These are phyloP conservation scores for Drosophila aldrichi DNA, from an alignment of 2,888 invertebrate species.

Conservation along the genomic window DNA sequence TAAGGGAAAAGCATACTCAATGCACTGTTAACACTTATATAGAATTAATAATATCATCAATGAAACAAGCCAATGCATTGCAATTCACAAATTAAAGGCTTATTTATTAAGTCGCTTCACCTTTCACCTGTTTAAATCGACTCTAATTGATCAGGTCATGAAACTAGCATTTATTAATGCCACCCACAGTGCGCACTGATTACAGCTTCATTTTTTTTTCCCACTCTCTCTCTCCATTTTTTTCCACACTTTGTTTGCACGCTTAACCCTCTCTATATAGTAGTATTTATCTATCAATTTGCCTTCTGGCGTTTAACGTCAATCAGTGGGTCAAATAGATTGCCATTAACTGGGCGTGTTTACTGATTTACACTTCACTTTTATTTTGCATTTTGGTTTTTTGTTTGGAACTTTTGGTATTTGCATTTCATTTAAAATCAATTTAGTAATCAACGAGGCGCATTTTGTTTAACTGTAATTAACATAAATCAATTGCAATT, in stretches of 20 bases:
- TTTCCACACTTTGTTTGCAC: background rate
- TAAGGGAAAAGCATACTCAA: accelerated
- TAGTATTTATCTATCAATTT: conserved; percentile 18
- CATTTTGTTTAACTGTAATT: conserved; percentile 75
- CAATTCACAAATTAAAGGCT: background rate
- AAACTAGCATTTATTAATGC: background rate
- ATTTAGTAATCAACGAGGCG: conserved; percentile 68
- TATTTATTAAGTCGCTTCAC: background rate
- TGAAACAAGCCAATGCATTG: too few species aligned
- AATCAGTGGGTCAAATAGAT: conserved; percentile 59
- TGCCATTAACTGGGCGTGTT: conserved; percentile 56
- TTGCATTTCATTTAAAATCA: conserved; percentile 74
- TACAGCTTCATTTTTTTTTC: background rate
- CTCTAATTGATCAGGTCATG: background rate
- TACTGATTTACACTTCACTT: conserved; percentile 32
- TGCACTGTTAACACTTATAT: background rate
- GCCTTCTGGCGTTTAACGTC: conserved; percentile 42
- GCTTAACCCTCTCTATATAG: background rate
- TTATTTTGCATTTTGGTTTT: background rate
- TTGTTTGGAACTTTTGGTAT: conserved; percentile 39
- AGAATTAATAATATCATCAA: background rate
- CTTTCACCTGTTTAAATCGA: background rate
- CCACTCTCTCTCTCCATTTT: background rate
- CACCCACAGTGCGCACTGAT: conserved; percentile 2
- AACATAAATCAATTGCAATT: conserved; percentile 68